A percentile compares a stretch with the other conserved stretches of the same genome.
phyloP scores from a whole-genome alignment of 2,888 invertebrate species.

The Eristalis pertinax region DNA sequence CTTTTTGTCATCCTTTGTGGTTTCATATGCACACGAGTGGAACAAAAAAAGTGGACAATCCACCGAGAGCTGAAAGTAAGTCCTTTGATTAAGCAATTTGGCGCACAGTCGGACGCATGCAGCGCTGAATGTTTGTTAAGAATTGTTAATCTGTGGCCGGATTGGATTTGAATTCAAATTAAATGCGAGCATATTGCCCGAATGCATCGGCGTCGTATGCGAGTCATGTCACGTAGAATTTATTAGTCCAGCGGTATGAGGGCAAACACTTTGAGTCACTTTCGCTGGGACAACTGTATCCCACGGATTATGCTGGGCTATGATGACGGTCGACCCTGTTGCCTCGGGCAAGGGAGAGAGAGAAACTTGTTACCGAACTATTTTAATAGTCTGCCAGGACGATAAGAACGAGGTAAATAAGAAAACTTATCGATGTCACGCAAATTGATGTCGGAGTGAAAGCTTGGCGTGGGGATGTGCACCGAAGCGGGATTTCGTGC shows the following conservation, averaged over 20 bases:
- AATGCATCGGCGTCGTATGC: constrained; percentile 8
- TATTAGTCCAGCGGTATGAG: constrained; percentile 27
- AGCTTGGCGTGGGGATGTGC: constrained; percentile 30
- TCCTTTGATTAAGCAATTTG: constrained; percentile 68
- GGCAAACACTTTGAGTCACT: constrained; percentile 31
- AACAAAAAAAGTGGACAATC: not conserved
- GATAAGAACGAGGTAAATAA: constrained; percentile 7
- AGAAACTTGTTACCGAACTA: constrained; percentile 63
- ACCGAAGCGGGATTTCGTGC: constrained; percentile 12
- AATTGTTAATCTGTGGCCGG: constrained; percentile 67
- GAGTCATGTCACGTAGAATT: constrained; percentile 62
- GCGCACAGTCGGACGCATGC: constrained; percentile 33
- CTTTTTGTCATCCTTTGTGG: constrained; percentile 52
- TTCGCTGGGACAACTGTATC: constrained; percentile 7
- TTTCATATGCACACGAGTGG: constrained; percentile 52
- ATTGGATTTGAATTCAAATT: constrained; percentile 69
- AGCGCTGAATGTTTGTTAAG: constrained; percentile 53
- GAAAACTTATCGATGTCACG: constrained; percentile 57
- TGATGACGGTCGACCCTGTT: not conserved
- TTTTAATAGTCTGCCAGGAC: constrained; percentile 57
- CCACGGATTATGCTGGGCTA: constrained; percentile 35
- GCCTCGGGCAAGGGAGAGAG: not conserved
- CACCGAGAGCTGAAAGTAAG: not conserved
- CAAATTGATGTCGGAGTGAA: constrained; percentile 45
- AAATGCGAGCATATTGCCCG: constrained; percentile 51